Evolutionary conservation across 2,888 invertebrate genomes (phyloP), one percentile per base, ranked within the genome.

Genomic region (Campopleginae sp.): DNA sequence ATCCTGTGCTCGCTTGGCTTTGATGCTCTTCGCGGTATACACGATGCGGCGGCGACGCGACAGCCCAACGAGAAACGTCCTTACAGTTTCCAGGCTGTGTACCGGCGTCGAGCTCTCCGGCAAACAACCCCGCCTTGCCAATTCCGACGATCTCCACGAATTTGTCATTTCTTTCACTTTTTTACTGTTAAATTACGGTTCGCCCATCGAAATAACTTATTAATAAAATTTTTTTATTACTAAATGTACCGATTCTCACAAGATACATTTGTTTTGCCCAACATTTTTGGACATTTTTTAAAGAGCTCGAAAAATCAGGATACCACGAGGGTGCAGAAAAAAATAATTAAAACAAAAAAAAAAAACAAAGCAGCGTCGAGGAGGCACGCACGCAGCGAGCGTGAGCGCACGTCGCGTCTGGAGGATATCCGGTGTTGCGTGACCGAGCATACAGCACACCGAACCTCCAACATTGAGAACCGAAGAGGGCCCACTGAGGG

Each of bases 351-450:
- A 44, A 42, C n/a, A 84, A 48, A 68, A 78, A 84, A 77, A 80
- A 31, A 71, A 78, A 86, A 75, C 48, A 33, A 54, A 71, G 79
- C 76, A 31, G 72, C 63, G 86, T 81, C 65, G 80, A 63, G 71
- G 71, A 80, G 79, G 81, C 86, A 86, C 85, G 80, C 84, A 81
- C 82, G 81, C 79, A 78, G 85, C 83, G 85, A 86, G 88, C 90
- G 89, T 89, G 86, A 81, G 86, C 80, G 82, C 86, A 84, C 88
- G 90, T 90, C 89, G 90, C 89, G 92, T 92, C 92, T 92, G 92
- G 91, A 91, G 92, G 92, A 91, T 92, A 92, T 92, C 92, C 92
- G 92, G 93, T 92, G 92, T 90, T 91, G 89, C 90, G 88, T 91
- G 88, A 90, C 91, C 86, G 84, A 80, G 80, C 83, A 80, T 76